Base-by-base conservation (phyloP, 2,888 invertebrate species). In the Chymomyza fuscimana region DNA sequence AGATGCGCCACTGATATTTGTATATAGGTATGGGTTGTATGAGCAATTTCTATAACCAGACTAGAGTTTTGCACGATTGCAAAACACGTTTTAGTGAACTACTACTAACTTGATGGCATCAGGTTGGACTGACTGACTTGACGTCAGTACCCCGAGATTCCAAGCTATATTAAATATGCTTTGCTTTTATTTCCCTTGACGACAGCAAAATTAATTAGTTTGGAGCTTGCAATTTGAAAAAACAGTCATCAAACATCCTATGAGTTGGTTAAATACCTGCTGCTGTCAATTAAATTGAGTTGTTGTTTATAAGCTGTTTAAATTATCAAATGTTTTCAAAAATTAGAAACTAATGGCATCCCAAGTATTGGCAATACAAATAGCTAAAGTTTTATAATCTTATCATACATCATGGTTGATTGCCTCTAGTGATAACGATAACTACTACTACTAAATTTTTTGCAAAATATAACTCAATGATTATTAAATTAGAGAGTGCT, bases 171-270 rank as follows among this genome's bases (percentile, higher is more conserved):
- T 32, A 32, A 32, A 32, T 50, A 46, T 50, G 36, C 5, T 67
- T 54, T 32, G 10, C 58, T 40, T 72, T 73, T 71, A 54, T 72
- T 77, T 70, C 52, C 70, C 74, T 69, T 79, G 78, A 77, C 70
- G 78, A 79, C 78, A 74, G 78, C 67, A 4, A 25, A 64, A 69
- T 77, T 72, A 80, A 80, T 79, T 70, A 68, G 70, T 60, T 61
- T 71, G 66, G 61, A 60, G 54, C 6, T 54, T 10, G 54, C 54
- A 22, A 51, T 51, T 15, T 51, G 22, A 63, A 69, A 72, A 70
- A 70, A 62, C 64, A 75, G 52, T 36, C 60, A 51, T 3, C 52
- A 66, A 51, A 16, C 7, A 22, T 22, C 1, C 16, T 5, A 54
- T 9, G 54, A 7, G 15, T 22, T 10, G 22, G 19, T 46, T 4